Percentiles rank a stretch among this genome's conserved stretches.
phyloP scores from a whole-genome alignment of 2,888 invertebrate species.

The Torymus texanus region DNA sequence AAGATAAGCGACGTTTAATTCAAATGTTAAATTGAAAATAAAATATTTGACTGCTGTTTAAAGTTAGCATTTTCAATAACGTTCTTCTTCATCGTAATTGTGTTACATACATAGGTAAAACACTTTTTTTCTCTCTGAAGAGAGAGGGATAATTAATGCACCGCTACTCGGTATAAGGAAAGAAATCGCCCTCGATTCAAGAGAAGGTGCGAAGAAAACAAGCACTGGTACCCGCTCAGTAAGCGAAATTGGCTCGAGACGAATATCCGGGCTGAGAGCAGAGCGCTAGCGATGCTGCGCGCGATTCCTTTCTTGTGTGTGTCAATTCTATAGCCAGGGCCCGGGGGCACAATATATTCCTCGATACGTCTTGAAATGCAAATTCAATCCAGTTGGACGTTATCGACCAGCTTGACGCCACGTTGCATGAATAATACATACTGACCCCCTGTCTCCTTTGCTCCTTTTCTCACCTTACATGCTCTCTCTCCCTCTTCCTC shows the following conservation, averaged over 20 bases:
- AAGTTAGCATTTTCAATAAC: too few relatives aligned
- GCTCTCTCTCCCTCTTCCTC: constrained; percentile 16
- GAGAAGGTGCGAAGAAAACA: too few relatives aligned
- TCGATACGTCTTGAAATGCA: constrained; percentile 67
- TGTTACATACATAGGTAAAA: too few relatives aligned
- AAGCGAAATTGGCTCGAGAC: neutral
- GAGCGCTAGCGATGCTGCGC: neutral
- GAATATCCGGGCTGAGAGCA: neutral
- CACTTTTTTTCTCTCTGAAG: too few relatives aligned
- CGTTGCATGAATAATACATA: constrained; percentile 67
- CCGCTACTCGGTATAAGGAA: too few relatives aligned
- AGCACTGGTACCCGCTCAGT: too few relatives aligned
- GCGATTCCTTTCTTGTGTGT: neutral
- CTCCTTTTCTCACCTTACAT: constrained; percentile 44
- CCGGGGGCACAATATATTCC: constrained; percentile 17
- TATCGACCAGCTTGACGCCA: constrained; percentile 65
- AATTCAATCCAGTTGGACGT: constrained; percentile 66
- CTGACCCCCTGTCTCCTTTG: constrained; percentile 58
- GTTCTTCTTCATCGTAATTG: too few relatives aligned
- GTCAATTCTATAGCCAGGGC: constrained; percentile 21
- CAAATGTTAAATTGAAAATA: too few relatives aligned
- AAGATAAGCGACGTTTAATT: too few relatives aligned
- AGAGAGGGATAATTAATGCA: too few relatives aligned
- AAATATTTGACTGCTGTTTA: too few relatives aligned
- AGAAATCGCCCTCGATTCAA: too few relatives aligned